Percentiles rank a stretch among this genome's conserved stretches.
Conservation (phyloP, 2,113 vertebrate species). For the Dendropsophus ebraccatus region DNA sequence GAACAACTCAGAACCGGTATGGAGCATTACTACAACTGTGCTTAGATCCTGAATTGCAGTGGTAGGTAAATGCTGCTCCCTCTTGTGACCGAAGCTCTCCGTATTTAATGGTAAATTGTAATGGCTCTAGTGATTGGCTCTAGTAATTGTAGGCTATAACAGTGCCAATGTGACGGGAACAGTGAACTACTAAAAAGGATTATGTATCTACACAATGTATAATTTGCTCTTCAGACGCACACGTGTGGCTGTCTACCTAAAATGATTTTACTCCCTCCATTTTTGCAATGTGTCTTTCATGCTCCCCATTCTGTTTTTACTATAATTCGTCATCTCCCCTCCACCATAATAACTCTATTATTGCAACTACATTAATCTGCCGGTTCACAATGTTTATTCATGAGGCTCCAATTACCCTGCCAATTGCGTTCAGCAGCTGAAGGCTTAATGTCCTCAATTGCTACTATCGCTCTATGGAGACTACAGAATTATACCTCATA, state of each 20-base stretch:
- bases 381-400: slow-evolving; percentile 56
- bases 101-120: too few species aligned
- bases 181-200: not conserved
- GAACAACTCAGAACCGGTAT: too few species aligned
- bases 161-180: not conserved
- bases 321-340: slow-evolving; percentile 14
- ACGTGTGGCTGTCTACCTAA: slow-evolving; percentile 15
- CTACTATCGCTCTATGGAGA: not conserved
- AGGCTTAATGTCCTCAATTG: slow-evolving; percentile 17
- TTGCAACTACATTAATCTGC: slow-evolving; percentile 53
- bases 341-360: slow-evolving; percentile 53
- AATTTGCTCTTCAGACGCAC: not conserved
- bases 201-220: slow-evolving; percentile 3
- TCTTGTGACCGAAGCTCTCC: too few species aligned
- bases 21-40: too few species aligned
- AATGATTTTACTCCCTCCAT: slow-evolving; percentile 32
- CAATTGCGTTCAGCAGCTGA: slow-evolving; percentile 21
- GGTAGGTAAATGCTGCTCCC: too few species aligned
- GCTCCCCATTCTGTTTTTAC: slow-evolving; percentile 32
- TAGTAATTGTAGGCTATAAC: not conserved
- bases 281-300: slow-evolving; percentile 26
- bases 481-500: not conserved
- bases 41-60: too few species aligned
- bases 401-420: slow-evolving; percentile 35
- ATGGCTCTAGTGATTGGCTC: too few species aligned